Evolutionary conservation across 1,140 invertebrate species (phyloP), one percentile per base, ranked within the genome.

Genomic region (Platyscapa corneri): DNA sequence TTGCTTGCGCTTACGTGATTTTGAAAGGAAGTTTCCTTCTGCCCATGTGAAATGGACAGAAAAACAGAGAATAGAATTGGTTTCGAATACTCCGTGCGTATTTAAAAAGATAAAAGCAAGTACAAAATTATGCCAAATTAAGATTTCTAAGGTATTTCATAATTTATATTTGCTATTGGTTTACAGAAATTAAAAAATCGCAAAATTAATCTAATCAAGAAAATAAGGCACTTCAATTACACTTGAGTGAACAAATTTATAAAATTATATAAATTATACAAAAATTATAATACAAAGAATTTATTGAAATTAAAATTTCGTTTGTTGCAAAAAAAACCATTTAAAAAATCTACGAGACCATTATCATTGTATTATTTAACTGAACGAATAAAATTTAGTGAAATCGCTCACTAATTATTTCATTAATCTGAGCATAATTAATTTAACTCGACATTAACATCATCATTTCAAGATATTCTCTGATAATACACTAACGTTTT

Each of bases 391-490:
- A n/a, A n/a, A n/a, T n/a, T n/a, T n/a, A n/a, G n/a, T n/a, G n/a
- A n/a, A n/a, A n/a, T 16, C 18, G 27, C 56, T 27, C 56, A 10
- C 56, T 2, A 60, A 60, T 60, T 53, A 53, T 18, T 53, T 7
- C 49, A 53, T 53, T 27, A 60, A 60, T 60, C 27, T 23, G 27
- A 1, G 23, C 27, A 60, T 60, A 60, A 60, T 60, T 60, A 60
- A 27, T 60, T 27, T 3, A 60, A 60, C 3, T 60, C 23, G 23
- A 16, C 30, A 67, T 67, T 32, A 67, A 32, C 30, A 14, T 34
- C 64, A 67, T 67, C 30, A 67, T 32, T 67, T 67, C 64, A 67
- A 67, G 64, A 30, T 64, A 64, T n/a, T 30, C n/a, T 64, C 60
- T 1, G 12, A 16, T 53, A 64, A 64, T 64, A n/a, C 27, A 64